phyloP scores from a whole-genome alignment of 2,888 invertebrate species.

The Embidobia sp. region DNA sequence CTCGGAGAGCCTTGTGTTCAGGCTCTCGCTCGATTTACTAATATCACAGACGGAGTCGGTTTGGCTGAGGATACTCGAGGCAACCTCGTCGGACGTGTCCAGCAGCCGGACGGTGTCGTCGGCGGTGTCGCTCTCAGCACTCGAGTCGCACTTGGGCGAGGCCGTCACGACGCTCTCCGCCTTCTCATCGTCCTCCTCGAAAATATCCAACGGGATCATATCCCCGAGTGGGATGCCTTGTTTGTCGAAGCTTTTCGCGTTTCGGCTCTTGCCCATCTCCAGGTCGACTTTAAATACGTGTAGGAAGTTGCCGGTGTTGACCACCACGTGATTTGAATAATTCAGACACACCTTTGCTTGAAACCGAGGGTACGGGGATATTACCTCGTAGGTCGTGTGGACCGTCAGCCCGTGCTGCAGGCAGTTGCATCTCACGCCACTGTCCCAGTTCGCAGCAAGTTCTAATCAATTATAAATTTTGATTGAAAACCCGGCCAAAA shows the following conservation, averaged over 20 bases:
- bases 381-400: slow-evolving; percentile 95
- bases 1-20: slow-evolving; percentile 72
- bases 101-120: slow-evolving; percentile 68
- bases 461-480: too few species aligned
- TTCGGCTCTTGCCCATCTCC: slow-evolving; percentile 77
- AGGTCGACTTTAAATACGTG: slow-evolving; percentile 88
- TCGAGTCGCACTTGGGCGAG: slow-evolving; percentile 74
- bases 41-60: slow-evolving; percentile 78
- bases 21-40: slow-evolving; percentile 73
- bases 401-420: slow-evolving; percentile 94
- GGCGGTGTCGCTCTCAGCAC: slow-evolving; percentile 70
- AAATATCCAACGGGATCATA: slow-evolving; percentile 74
- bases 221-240: slow-evolving; percentile 75
- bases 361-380: slow-evolving; percentile 91
- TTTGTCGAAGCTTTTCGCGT: slow-evolving; percentile 76
- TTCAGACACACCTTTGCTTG: slow-evolving; percentile 87
- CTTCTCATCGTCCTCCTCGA: slow-evolving; percentile 75
- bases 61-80: slow-evolving; percentile 75
- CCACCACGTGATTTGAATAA: slow-evolving; percentile 88
- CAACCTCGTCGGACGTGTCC: slow-evolving; percentile 71
- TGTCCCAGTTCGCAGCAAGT: slow-evolving; percentile 83
- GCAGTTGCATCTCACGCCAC: slow-evolving; percentile 88
- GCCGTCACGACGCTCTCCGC: slow-evolving; percentile 69
- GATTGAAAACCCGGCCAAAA: too few species aligned
- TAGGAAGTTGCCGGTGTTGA: slow-evolving; percentile 92